phyloP scores from a whole-genome alignment of 1,140 invertebrate genomes.

The Panulirus ornatus region DNA sequence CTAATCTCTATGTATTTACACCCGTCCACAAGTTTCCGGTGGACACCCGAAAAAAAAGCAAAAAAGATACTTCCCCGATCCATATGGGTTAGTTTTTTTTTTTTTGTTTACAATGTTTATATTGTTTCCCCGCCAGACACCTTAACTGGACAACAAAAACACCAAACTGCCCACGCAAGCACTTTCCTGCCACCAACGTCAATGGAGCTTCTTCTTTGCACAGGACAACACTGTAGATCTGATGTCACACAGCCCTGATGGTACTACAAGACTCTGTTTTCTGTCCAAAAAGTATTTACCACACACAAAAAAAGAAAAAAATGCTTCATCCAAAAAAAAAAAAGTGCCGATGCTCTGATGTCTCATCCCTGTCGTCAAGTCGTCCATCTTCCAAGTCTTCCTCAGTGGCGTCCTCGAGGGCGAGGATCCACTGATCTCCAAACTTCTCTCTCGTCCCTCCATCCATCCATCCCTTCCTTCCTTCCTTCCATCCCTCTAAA shows the following conservation, averaged over 20 bases:
- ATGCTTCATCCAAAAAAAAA: background rate
- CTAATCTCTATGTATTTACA: slow-evolving; percentile 71
- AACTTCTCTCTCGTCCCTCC: background rate
- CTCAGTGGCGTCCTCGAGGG: background rate
- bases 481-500: background rate
- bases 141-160: slow-evolving; percentile 4
- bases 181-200: background rate
- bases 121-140: slow-evolving; percentile 39
- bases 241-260: background rate
- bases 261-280: background rate
- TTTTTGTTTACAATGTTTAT: slow-evolving; percentile 23
- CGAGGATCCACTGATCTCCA: background rate
- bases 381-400: background rate
- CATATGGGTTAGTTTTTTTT: slow-evolving; percentile 45
- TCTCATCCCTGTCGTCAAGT: background rate
- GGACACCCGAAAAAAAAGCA: slow-evolving; percentile 36
- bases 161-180: slow-evolving; percentile 28
- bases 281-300: background rate
- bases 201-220: background rate
- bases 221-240: background rate
- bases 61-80: slow-evolving; percentile 34
- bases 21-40: slow-evolving; percentile 56
- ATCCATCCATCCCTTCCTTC: background rate
- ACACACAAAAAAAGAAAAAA: background rate
- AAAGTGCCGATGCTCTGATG: background rate